Evolutionary conservation across 1,140 invertebrate genomes (phyloP).

Genomic region (Samia ricini): DNA sequence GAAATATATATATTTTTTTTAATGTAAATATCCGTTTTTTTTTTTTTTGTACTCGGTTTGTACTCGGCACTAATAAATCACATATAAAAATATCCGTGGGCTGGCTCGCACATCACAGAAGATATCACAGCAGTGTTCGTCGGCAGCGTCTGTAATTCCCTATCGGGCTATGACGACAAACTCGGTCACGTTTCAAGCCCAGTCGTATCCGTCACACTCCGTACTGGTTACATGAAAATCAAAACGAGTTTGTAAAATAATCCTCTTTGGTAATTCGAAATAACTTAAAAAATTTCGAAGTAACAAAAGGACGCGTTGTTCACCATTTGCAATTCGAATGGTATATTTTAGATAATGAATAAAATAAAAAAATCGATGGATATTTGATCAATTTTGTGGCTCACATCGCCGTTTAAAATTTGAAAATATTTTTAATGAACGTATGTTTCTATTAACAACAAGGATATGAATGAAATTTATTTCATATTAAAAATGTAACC

Average conservation of each 20-base stretch:
- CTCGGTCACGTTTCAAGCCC: not conserved
- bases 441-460: too few species aligned
- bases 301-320: slow-evolving; percentile 11
- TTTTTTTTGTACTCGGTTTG: slow-evolving; percentile 77
- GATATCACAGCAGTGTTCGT: slow-evolving; percentile 71
- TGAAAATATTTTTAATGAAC: too few species aligned
- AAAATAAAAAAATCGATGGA: not conserved
- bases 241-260: not conserved
- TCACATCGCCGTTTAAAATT: too few species aligned
- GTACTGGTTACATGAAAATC: slow-evolving; percentile 1
- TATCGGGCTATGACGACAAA: slow-evolving; percentile 15
- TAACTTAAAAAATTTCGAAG: not conserved
- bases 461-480: too few species aligned
- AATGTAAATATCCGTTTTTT: slow-evolving; percentile 55
- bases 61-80: slow-evolving; percentile 76
- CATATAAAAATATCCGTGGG: slow-evolving; percentile 74
- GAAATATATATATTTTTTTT: slow-evolving; percentile 67
- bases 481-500: too few species aligned
- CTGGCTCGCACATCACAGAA: slow-evolving; percentile 69
- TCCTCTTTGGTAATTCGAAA: not conserved
- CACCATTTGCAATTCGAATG: slow-evolving; percentile 20
- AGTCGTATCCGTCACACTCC: not conserved
- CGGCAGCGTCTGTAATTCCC: slow-evolving; percentile 47
- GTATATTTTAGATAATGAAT: not conserved
- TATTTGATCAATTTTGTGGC: too few species aligned